Evolutionary conservation across 2,797 vertebrate genomes (phyloP), one percentile per base, ranked within the genome.

Genomic region (Onychomys torridus): DNA sequence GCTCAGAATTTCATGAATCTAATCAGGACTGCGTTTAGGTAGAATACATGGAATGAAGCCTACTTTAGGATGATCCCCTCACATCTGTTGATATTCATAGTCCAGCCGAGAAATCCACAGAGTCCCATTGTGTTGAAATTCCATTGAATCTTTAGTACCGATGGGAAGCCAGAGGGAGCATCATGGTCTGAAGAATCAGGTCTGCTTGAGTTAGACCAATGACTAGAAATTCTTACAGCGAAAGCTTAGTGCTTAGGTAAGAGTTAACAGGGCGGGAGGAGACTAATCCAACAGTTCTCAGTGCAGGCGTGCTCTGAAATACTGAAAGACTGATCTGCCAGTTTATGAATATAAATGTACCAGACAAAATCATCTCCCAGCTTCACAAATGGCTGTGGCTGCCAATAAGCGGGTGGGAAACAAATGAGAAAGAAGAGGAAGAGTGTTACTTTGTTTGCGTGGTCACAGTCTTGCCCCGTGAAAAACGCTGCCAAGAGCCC

Each of bases 401-500:
- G 83, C 84, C 40, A 14, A 86, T 79, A 34, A 92, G 5, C 14
- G 37, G 95, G 93, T 77, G 89, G 82, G 75, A 90, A 90, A 93
- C 81, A 95, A 92, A 89, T 59, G 82, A 77, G 55, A 71, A 37
- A 71, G 89, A 93, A 82, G 37, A 55, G 78, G 12, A 93, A 90
- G 91, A 83, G 90, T 6, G 17, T 63, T 89, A 83, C 92, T 92
- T 95, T 96, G 95, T 91, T 96, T 96, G 90, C 81, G 32, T 96
- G 92, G 76, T 76, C 49, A 67, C 95, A 63, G 71, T 89, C 82
- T 98, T 89, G 59, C 37, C 76, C 94, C 81, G 93, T 92, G 94
- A 96, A 95, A 97, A 98, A 96, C 55, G 59, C 61, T 96, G 97
- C 91, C 94, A 86, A 73, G 77, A 93, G 97, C 95, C 97, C 84